Evolutionary conservation across 2,797 vertebrate genomes (phyloP).

Genomic region (Sebastiscus tertius): DNA sequence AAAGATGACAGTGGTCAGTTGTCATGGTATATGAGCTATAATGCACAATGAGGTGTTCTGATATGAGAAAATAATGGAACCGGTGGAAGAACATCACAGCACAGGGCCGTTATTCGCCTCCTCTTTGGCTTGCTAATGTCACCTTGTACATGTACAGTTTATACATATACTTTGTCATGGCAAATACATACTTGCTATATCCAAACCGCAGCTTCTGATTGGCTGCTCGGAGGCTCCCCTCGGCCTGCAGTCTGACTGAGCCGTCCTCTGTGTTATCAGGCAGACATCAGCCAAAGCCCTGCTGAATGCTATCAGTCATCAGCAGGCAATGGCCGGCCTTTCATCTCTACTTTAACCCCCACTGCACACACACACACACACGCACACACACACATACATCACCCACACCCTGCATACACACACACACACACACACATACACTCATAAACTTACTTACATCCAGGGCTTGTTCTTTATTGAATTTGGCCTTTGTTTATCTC

Average conservation of each 20-base stretch:
- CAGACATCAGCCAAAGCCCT: conserved; percentile 71
- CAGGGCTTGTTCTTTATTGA: conserved; percentile 42
- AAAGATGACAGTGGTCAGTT: neutral
- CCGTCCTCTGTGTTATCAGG: conserved; percentile 71
- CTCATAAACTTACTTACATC: conserved; percentile 32
- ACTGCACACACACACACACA: neutral
- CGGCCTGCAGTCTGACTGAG: conserved; percentile 31
- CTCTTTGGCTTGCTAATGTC: neutral
- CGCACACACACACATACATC: neutral
- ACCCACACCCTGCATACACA: conserved; percentile 10
- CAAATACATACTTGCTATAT: neutral
- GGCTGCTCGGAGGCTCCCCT: conserved; percentile 12
- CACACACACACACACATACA: neutral
- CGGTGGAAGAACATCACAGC: neutral
- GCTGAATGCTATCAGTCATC: conserved; percentile 80
- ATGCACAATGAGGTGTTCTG: neutral
- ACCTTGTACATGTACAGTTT: neutral
- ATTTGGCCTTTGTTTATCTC: conserved; percentile 47
- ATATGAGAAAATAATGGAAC: neutral
- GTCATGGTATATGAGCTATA: neutral
- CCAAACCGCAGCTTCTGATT: conserved; percentile 5
- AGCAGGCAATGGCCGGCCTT: conserved; percentile 73
- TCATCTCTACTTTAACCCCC: conserved; percentile 70
- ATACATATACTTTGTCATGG: neutral
- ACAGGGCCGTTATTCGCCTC: neutral